Evolutionary conservation across 2,113 vertebrate species (phyloP), one percentile per base, ranked within the genome.

Genomic region (Pangasianodon gigas): DNA sequence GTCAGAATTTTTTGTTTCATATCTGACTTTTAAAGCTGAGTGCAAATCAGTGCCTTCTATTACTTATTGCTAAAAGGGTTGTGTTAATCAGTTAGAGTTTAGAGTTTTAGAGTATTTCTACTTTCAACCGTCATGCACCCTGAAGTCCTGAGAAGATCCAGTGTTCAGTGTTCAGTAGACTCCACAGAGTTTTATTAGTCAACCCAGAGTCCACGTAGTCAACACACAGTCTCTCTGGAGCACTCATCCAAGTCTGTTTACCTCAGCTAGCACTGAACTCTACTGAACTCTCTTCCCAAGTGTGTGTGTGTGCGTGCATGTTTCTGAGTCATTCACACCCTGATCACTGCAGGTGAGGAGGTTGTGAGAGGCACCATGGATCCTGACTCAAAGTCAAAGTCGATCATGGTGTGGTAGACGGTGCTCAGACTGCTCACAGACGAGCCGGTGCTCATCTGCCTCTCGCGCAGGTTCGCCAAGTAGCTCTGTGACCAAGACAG

Each of bases 381-480:
- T 88, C 96, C 95, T 0, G 95, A 96, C 93, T 97, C 96, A 89
- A 96, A 97, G 94, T 97, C 96, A 93, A 97, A 95, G 92, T 97
- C 97, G 87, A 97, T 94, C 13, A 96, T 46, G 9, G 96, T 94
- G 58, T 95, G 95, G 87, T 95, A 95, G 87, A 92, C 65, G 18
- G 96, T 94, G 93, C 94, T 94, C 92, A 95, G 91, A 85, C 95
- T 97, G 94, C 95, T 96, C 92, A 88, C 92, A 51, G 96, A 96
- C 8, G 95, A 95, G 60, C 94, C 92, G 0, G 96, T 96, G 89
- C 95, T 96, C 92, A 94, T 94, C 75, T 96, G 97, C 16, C 90
- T 95, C 82, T 97, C 97, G 80, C 94, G 95, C 71, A 97, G 95
- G 90, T 95, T 97, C 92, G 96, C 96, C 80, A 98, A 94, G 89